These are phyloP conservation scores for Callocephalon fimbriatum DNA, from an alignment of 2,113 vertebrate species.

Conservation along the genomic window DNA sequence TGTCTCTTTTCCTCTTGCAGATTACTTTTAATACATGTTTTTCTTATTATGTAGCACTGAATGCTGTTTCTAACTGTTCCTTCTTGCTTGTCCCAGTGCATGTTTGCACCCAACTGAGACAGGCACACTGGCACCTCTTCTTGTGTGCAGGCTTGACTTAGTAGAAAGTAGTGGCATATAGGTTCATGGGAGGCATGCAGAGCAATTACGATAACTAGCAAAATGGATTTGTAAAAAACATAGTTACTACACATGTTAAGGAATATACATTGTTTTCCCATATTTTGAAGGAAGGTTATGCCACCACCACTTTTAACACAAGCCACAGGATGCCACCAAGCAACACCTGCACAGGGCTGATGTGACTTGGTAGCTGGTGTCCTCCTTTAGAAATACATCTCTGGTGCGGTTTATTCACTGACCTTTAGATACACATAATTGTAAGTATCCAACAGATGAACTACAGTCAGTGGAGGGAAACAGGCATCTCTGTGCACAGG, in stretches of 20 bases:
- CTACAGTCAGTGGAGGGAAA: not conserved
- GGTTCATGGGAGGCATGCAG: not conserved
- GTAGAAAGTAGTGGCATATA: not conserved
- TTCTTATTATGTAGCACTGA: not conserved
- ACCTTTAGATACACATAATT: not conserved
- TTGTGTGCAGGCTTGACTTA: too few species aligned
- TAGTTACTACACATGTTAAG: not conserved
- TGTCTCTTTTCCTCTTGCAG: not conserved
- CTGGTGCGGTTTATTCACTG: not conserved
- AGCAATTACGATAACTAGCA: not conserved
- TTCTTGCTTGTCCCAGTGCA: not conserved
- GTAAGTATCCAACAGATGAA: not conserved
- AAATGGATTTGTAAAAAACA: not conserved
- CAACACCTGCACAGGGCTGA: not conserved
- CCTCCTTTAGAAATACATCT: not conserved
- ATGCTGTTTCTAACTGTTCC: not conserved
- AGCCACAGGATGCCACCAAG: not conserved
- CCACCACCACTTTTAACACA: not conserved
- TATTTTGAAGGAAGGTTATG: not conserved
- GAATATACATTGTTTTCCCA: not conserved
- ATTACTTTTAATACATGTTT: not conserved
- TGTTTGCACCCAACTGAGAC: not conserved
- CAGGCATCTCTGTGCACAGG: not conserved
- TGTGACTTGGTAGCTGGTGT: accelerated
- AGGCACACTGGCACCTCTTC: not conserved